Conservation (phyloP, 2,888 invertebrate species). For the Coenonympha arcania region DNA sequence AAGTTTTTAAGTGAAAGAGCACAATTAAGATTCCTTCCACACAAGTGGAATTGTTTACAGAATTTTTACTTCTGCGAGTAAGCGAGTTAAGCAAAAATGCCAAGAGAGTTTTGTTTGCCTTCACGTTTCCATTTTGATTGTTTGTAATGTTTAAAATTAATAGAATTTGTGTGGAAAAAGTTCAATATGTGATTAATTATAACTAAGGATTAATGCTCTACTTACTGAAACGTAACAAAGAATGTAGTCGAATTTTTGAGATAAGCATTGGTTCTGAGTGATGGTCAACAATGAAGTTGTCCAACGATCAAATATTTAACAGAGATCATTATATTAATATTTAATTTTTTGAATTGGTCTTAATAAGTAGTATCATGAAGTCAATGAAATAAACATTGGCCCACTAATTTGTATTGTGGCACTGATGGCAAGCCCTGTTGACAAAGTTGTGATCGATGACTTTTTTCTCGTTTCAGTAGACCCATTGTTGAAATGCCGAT, state of each 20-base stretch:
- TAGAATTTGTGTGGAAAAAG: too few species aligned
- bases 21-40: slow-evolving; percentile 32
- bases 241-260: too few species aligned
- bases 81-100: slow-evolving; percentile 20
- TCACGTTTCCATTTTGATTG: slow-evolving; percentile 20
- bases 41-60: slow-evolving; percentile 31
- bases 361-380: too few species aligned
- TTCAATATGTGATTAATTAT: too few species aligned
- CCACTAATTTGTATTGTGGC: slow-evolving; percentile 71
- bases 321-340: too few species aligned
- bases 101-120: slow-evolving; percentile 14
- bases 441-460: slow-evolving; percentile 67
- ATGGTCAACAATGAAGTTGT: too few species aligned
- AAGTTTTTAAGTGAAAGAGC: slow-evolving; percentile 29
- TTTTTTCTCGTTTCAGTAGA: slow-evolving; percentile 40
- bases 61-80: slow-evolving; percentile 50
- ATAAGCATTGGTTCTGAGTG: too few species aligned
- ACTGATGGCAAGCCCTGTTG: slow-evolving; percentile 60
- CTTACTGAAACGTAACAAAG: too few species aligned
- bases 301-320: too few species aligned
- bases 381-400: slow-evolving; percentile 70
- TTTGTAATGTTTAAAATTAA: slow-evolving; percentile 6
- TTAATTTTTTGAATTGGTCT: too few species aligned
- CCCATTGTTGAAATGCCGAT: slow-evolving; percentile 31
- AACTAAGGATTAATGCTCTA: too few species aligned